Percentiles rank a stretch among this genome's conserved stretches.
Conservation (phyloP, 2,888 invertebrate species). For the Elysia crispata region DNA sequence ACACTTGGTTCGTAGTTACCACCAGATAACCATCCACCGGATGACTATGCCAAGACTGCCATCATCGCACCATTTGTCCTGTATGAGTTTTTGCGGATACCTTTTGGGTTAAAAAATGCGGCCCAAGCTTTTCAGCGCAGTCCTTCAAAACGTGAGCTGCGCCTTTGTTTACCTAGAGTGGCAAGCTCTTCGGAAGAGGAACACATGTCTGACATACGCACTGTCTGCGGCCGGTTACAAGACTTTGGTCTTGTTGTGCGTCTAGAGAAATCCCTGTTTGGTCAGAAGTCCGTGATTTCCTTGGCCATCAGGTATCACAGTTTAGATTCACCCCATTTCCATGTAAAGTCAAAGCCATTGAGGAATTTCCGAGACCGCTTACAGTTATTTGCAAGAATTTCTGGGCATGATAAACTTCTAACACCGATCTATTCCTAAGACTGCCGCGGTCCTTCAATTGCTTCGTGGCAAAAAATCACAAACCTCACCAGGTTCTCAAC, state of each 20-base stretch:
- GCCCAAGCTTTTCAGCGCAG: slow-evolving; percentile 38
- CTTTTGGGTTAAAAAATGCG: slow-evolving; percentile 29
- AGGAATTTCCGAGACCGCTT: not conserved
- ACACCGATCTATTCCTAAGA: slow-evolving; percentile 22
- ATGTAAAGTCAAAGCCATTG: not conserved
- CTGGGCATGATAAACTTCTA: slow-evolving; percentile 27
- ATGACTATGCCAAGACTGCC: slow-evolving; percentile 19
- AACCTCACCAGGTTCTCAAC: slow-evolving; percentile 5
- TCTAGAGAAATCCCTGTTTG: slow-evolving; percentile 22
- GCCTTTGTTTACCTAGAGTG: slow-evolving; percentile 17
- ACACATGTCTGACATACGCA: not conserved
- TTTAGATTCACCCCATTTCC: not conserved
- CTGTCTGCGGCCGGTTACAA: not conserved
- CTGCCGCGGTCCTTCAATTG: not conserved
- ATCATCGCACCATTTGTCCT: slow-evolving; percentile 33
- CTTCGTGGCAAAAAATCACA: not conserved
- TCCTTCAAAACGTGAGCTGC: not conserved
- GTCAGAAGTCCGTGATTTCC: not conserved
- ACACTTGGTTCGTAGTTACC: slow-evolving; percentile 29
- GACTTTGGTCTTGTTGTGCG: not conserved
- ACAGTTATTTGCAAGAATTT: not conserved
- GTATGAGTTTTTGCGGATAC: slow-evolving; percentile 30
- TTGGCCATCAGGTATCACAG: slow-evolving; percentile 1
- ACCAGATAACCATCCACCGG: no score
- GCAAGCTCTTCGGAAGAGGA: not conserved